Evolutionary conservation across 2,113 vertebrate genomes (phyloP), one percentile per base, ranked within the genome.

Genomic region (Carassius carassius): DNA sequence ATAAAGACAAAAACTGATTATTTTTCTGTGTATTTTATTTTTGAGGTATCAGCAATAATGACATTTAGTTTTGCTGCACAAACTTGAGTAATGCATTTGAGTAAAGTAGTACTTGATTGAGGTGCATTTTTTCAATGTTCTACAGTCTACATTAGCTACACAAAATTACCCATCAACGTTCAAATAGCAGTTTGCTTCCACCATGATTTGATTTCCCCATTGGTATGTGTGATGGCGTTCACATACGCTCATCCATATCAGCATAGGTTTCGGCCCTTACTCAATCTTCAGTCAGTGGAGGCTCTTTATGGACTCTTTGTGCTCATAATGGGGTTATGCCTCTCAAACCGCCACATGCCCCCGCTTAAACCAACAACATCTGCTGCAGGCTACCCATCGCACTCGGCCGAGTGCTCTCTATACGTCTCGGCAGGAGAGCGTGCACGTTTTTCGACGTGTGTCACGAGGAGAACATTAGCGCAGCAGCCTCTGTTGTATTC

Each of bases 401-500:
- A 80, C 69, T 76, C 63, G 58, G 70, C 37, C 67, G 60, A 63
- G 56, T 80, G 23, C 80, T 25, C 69, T 67, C 60, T 84, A 37
- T 56, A 72, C 21, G 5, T 37, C 44, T 2, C 37, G 72, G 25
- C 78, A 87, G 72, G 47, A 56, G 70, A 19, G 47, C 19, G 83
- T 21, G 21, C 81, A 49, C 29, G 21, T 41, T 63, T 69, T 70
- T 14, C 12, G 25, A 44, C 16, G 14, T 60, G 67, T 80, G 78
- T 83, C 49, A 65, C 73, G 79, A 54, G 84, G 83, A 83, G 83
- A 88, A 89, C 85, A 91, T 69, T 86, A 83, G 88, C 84, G 63
- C 90, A 91, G 85, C 79, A 75, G 88, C 87, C 84, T 63, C 87
- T 87, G 84, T 90, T 91, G 90, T 90, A 90, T 91, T 91, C 90